Evolutionary conservation across 2,888 invertebrate species (phyloP).

Genomic region (Perizoma flavofasciatum): DNA sequence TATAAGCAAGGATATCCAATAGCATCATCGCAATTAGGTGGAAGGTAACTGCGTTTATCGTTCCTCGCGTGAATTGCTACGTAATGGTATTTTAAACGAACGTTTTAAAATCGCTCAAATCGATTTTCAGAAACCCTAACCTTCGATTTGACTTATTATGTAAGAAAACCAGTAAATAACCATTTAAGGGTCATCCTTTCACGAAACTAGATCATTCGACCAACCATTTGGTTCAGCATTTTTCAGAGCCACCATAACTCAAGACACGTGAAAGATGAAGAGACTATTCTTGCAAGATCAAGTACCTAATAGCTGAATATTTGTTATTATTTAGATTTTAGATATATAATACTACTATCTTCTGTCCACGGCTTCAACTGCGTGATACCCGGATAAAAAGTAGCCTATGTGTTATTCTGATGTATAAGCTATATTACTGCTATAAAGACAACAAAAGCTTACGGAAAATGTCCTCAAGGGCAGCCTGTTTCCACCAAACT

Average conservation of each 20-base stretch:
- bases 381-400: no score
- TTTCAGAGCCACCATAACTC: no score
- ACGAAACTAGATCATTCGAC: not conserved
- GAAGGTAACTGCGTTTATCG: constrained; percentile 56
- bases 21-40: constrained; percentile 60
- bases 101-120: constrained; percentile 42
- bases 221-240: no score
- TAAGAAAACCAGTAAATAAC: not conserved
- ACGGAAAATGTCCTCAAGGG: constrained; percentile 32
- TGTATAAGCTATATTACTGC: no score
- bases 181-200: not conserved
- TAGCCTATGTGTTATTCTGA: no score
- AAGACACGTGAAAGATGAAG: no score
- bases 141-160: constrained; percentile 30
- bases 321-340: no score
- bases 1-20: constrained; percentile 46
- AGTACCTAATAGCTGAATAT: no score
- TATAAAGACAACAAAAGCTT: no score
- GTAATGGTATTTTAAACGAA: constrained; percentile 50
- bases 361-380: no score
- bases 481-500: constrained; percentile 15
- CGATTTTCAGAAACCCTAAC: constrained; percentile 40
- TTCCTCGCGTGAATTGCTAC: constrained; percentile 42
- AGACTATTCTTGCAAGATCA: no score
- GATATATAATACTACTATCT: no score